Evolutionary conservation across 2,113 vertebrate genomes (phyloP).

Genomic region (Collichthys lucidus): DNA sequence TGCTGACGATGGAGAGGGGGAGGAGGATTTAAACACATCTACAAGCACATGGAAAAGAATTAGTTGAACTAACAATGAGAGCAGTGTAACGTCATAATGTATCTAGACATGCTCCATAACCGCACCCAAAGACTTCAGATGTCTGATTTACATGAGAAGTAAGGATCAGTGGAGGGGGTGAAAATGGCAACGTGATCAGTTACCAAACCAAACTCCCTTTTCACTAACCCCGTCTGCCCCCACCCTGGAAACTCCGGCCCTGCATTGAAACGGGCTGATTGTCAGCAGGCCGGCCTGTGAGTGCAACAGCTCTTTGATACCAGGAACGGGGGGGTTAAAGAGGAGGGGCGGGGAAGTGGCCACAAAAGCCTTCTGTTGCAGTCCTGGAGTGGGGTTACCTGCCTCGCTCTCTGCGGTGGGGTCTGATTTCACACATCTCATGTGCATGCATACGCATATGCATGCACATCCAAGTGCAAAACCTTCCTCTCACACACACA

Average conservation of each 20-base stretch:
- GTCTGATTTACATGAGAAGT: conserved; percentile 55
- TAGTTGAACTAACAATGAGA: conserved; percentile 36
- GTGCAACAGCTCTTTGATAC: conserved; percentile 72
- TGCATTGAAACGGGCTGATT: conserved; percentile 70
- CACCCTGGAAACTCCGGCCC: conserved; percentile 49
- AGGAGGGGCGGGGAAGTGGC: conserved; percentile 44
- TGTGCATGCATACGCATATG: conserved; percentile 56
- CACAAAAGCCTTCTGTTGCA: conserved; percentile 84
- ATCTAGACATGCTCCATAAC: conserved; percentile 37
- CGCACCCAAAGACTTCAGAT: conserved; percentile 28
- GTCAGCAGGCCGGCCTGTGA: conserved; percentile 64
- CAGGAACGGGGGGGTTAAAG: conserved; percentile 39
- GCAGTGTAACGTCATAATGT: conserved; percentile 27
- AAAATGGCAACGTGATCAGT: conserved; percentile 56
- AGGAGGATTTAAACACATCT: conserved; percentile 33
- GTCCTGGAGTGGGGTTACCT: conserved; percentile 78
- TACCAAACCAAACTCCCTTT: conserved; percentile 53
- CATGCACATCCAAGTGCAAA: conserved; percentile 48
- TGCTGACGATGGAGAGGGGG: conserved; percentile 15
- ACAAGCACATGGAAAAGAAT: conserved; percentile 1
- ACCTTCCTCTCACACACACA: background rate
- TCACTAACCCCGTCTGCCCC: conserved; percentile 50
- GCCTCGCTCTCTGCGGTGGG: conserved; percentile 56
- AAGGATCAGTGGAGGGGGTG: conserved; percentile 40
- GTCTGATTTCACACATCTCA: conserved; percentile 77